These are phyloP conservation scores for Ligdia adustata DNA, from an alignment of 2,888 invertebrate genomes.

Conservation along the genomic window DNA sequence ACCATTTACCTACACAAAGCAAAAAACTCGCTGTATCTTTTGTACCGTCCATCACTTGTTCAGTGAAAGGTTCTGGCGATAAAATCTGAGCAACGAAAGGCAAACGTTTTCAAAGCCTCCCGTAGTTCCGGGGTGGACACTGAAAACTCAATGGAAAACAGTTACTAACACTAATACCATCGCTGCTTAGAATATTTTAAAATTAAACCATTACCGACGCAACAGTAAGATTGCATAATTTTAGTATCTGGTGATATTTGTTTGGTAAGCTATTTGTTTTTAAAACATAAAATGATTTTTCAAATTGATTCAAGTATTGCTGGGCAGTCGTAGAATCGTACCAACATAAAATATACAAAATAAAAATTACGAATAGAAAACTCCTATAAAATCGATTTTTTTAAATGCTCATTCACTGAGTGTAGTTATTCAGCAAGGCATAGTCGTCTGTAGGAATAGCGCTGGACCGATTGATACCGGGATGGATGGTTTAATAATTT, in stretches of 20 bases:
- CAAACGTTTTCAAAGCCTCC: constrained; percentile 35
- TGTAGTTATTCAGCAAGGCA: too few relatives aligned
- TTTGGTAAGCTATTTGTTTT: too few relatives aligned
- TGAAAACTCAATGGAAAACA: constrained; percentile 8
- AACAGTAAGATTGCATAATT: too few relatives aligned
- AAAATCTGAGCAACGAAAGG: constrained; percentile 42
- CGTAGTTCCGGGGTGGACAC: constrained; percentile 25
- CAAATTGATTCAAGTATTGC: too few relatives aligned
- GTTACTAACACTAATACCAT: constrained; percentile 4
- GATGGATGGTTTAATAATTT: constrained; percentile 61
- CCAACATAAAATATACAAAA: background rate
- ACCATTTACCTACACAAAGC: constrained; percentile 19
- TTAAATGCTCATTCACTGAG: too few relatives aligned
- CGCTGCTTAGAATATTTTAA: background rate
- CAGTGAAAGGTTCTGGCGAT: constrained; percentile 25
- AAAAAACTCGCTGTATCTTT: constrained; percentile 23
- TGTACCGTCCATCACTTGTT: constrained; percentile 26
- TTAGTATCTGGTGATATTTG: too few relatives aligned
- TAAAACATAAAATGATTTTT: too few relatives aligned
- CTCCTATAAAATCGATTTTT: too few relatives aligned
- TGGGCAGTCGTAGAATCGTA: too few relatives aligned
- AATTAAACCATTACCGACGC: too few relatives aligned
- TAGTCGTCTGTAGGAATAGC: background rate
- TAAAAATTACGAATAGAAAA: background rate
- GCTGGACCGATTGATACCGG: constrained; percentile 55